Conservation (phyloP, 2,113 vertebrate species). For the Grantiella picta region DNA sequence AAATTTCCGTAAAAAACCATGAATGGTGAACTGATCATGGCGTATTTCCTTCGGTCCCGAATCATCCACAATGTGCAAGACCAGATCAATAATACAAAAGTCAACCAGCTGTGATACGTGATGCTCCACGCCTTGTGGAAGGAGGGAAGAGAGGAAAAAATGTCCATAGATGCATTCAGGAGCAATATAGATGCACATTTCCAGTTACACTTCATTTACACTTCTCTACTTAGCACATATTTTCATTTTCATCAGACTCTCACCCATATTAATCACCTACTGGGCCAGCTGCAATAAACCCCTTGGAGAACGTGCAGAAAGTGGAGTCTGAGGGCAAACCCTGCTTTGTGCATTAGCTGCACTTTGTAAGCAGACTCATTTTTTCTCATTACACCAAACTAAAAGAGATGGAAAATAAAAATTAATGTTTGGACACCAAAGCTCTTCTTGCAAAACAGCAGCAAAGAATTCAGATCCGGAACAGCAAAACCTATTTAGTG, state of each 20-base stretch:
- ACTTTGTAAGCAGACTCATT: background rate
- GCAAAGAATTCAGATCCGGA: background rate
- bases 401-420: background rate
- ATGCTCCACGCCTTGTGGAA: slow-evolving; percentile 90
- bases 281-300: background rate
- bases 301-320: background rate
- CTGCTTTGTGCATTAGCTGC: background rate
- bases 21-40: slow-evolving; percentile 95
- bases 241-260: background rate
- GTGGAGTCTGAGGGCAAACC: background rate
- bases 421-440: background rate
- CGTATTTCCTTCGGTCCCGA: slow-evolving; percentile 89
- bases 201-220: background rate
- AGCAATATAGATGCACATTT: background rate
- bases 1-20: slow-evolving; percentile 96
- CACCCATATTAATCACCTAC: background rate
- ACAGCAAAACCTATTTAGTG: background rate
- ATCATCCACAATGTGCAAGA: slow-evolving; percentile 97
- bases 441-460: background rate
- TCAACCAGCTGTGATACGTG: slow-evolving; percentile 97
- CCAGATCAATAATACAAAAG: slow-evolving; percentile 95
- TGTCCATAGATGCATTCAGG: background rate
- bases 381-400: background rate
- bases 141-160: background rate
- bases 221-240: background rate